Evolutionary conservation across 2,797 vertebrate species (phyloP).

Genomic region (Oreochromis mossambicus): DNA sequence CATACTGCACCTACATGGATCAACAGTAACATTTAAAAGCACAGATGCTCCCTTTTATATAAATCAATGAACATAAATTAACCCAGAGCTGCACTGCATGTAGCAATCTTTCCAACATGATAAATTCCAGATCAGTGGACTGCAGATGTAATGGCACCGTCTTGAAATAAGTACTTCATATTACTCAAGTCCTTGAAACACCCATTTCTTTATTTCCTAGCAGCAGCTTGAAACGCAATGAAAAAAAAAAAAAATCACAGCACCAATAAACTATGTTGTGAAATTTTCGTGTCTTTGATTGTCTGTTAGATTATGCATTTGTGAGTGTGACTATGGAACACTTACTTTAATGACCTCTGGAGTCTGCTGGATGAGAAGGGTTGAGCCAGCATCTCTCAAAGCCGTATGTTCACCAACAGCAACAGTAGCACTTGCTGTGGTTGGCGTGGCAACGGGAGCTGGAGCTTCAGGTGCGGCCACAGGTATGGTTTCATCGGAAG

Average conservation of each 20-base stretch:
- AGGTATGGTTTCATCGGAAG: slow-evolving; percentile 5
- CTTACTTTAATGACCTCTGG: slow-evolving; percentile 96
- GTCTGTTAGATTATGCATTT: background rate
- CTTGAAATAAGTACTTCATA: background rate
- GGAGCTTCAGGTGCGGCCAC: slow-evolving; percentile 18
- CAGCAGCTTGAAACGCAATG: background rate
- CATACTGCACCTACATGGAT: background rate
- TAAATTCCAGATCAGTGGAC: background rate
- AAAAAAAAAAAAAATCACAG: background rate
- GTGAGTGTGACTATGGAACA: slow-evolving; percentile 2
- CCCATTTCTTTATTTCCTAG: background rate
- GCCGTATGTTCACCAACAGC: slow-evolving; percentile 32
- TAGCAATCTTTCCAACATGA: background rate
- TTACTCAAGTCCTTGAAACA: background rate
- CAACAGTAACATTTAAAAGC: background rate
- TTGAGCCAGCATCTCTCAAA: slow-evolving; percentile 75
- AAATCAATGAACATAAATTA: background rate
- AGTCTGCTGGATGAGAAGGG: slow-evolving; percentile 90
- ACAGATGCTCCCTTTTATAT: background rate
- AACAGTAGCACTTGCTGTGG: background rate
- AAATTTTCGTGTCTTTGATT: background rate
- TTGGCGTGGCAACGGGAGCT: background rate
- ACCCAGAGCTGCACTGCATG: background rate
- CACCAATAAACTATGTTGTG: background rate
- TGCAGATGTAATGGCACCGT: background rate